Percentiles rank a stretch among this genome's conserved stretches.
Evolutionary conservation across 2,797 vertebrate species (phyloP).

Genomic region (Triplophysa yarkandensis): DNA sequence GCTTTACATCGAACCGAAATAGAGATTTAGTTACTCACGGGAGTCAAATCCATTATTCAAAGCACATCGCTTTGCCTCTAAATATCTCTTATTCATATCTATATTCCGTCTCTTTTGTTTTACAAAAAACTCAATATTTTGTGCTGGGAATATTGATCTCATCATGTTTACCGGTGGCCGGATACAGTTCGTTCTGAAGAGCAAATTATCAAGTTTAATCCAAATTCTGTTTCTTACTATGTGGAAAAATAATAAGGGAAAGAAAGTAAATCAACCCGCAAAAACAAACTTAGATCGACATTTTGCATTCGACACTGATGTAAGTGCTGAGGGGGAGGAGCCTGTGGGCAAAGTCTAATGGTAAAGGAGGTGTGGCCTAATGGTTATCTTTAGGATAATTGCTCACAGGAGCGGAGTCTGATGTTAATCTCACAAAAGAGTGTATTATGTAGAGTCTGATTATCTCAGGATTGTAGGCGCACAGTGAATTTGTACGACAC

Average conservation of each 20-base stretch:
- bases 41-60: constrained; percentile 55
- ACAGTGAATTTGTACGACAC: constrained; percentile 1
- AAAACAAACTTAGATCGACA: not conserved
- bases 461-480: constrained; percentile 25
- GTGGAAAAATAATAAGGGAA: not conserved
- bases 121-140: constrained; percentile 38
- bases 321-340: not conserved
- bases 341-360: not conserved
- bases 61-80: constrained; percentile 14
- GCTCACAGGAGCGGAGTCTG: constrained; percentile 20
- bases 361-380: not conserved
- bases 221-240: not conserved
- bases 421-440: not conserved
- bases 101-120: constrained; percentile 24
- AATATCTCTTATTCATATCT: constrained; percentile 41
- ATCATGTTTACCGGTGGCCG: constrained; percentile 32
- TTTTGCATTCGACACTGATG: too few relatives aligned
- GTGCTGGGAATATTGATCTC: constrained; percentile 44
- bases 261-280: not conserved
- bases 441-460: not conserved
- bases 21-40: constrained; percentile 41
- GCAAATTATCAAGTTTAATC: constrained; percentile 20
- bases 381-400: not conserved
- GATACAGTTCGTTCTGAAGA: constrained; percentile 8
- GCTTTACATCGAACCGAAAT: constrained; percentile 20